These are phyloP conservation scores for Patella pellucida DNA, from an alignment of 2,888 invertebrate species.

Conservation along the genomic window DNA sequence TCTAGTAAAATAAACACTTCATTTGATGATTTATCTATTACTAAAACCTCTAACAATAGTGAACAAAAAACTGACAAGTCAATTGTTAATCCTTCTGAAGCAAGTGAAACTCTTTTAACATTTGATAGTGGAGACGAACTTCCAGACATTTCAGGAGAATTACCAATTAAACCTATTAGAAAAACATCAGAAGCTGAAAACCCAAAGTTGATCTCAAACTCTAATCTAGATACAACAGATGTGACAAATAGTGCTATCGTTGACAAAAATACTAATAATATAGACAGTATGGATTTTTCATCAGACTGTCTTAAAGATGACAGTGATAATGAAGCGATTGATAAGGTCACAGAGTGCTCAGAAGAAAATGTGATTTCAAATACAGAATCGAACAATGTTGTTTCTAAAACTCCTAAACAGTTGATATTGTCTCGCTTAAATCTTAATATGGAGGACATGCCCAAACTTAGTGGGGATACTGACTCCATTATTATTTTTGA, in stretches of 20 bases:
- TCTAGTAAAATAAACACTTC: background rate
- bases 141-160: slow-evolving; percentile 19
- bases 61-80: background rate
- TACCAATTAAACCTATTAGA: slow-evolving; percentile 14
- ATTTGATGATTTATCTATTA: background rate
- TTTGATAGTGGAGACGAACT: slow-evolving; percentile 20
- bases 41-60: background rate
- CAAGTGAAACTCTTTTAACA: too few species aligned
- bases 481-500: slow-evolving; percentile 78
- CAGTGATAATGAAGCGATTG: background rate
- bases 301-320: slow-evolving; percentile 22
- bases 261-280: slow-evolving; percentile 18
- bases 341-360: slow-evolving; percentile 3
- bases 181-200: slow-evolving; percentile 7
- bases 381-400: background rate
- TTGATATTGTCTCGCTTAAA: slow-evolving; percentile 10
- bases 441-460: slow-evolving; percentile 60
- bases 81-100: background rate
- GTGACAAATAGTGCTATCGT: slow-evolving; percentile 11
- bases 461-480: slow-evolving; percentile 75
- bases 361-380: background rate
- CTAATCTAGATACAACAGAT: slow-evolving; percentile 17
- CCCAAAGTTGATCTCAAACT: slow-evolving; percentile 17
- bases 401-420: slow-evolving; percentile 14
- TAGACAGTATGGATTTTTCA: slow-evolving; percentile 28